Evolutionary conservation across 2,888 invertebrate genomes (phyloP).

Genomic region (Apotomis capreana): DNA sequence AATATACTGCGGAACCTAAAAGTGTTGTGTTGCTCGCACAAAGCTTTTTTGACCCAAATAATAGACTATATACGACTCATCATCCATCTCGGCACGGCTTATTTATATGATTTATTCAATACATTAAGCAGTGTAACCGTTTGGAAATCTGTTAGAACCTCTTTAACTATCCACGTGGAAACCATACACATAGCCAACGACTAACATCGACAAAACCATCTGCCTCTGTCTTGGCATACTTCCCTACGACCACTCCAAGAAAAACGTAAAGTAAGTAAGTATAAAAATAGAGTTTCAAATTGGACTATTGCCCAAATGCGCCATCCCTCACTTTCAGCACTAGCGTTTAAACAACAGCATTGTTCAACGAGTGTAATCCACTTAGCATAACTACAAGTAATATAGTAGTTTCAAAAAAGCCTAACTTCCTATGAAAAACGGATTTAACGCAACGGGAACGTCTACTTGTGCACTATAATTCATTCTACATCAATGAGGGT

Average conservation of each 20-base stretch:
- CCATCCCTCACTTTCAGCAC: slow-evolving; percentile 59
- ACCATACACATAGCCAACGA: background rate
- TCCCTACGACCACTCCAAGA: slow-evolving; percentile 22
- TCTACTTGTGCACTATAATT: background rate
- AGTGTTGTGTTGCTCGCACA: too few relatives aligned
- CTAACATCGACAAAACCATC: background rate
- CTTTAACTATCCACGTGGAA: slow-evolving; percentile 10
- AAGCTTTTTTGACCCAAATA: too few relatives aligned
- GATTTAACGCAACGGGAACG: background rate
- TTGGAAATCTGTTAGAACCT: slow-evolving; percentile 8
- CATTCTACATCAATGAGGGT: too few relatives aligned
- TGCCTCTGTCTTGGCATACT: slow-evolving; percentile 22
- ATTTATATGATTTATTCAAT: too few relatives aligned
- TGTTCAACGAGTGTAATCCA: slow-evolving; percentile 67
- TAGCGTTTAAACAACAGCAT: slow-evolving; percentile 62
- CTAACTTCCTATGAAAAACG: slow-evolving; percentile 2
- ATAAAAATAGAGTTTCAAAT: slow-evolving; percentile 23
- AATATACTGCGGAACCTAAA: too few relatives aligned
- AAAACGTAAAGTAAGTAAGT: slow-evolving; percentile 14
- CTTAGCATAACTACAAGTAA: slow-evolving; percentile 57
- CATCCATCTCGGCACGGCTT: too few relatives aligned
- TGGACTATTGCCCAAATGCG: slow-evolving; percentile 31
- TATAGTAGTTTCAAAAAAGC: slow-evolving; percentile 40
- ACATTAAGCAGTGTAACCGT: background rate
- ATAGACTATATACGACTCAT: too few relatives aligned